These are phyloP conservation scores for Apis laboriosa DNA, from an alignment of 1,140 invertebrate species.

Conservation along the genomic window DNA sequence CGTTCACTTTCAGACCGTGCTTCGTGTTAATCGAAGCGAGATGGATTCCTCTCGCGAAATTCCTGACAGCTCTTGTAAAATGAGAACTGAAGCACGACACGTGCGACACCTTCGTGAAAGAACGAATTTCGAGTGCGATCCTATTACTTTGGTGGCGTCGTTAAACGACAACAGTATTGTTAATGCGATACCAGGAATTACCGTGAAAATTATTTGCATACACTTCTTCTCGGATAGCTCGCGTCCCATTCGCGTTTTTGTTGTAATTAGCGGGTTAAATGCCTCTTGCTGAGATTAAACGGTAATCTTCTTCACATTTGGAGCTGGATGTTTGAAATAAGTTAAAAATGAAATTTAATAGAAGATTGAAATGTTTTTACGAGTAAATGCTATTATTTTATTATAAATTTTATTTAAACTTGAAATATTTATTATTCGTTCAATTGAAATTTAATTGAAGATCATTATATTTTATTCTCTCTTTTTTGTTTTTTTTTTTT, in stretches of 20 bases:
- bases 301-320: background rate
- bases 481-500: too few relatives aligned
- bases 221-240: background rate
- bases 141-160: constrained; percentile 41
- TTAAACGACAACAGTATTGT: constrained; percentile 44
- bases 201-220: constrained; percentile 28
- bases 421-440: too few relatives aligned
- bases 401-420: too few relatives aligned
- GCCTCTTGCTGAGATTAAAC: background rate
- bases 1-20: constrained; percentile 15
- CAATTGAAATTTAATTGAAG: too few relatives aligned
- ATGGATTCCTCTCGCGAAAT: constrained; percentile 49
- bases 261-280: constrained; percentile 16
- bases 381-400: too few relatives aligned
- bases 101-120: constrained; percentile 40
- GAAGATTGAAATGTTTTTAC: background rate
- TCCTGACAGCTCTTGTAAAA: constrained; percentile 55
- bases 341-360: too few relatives aligned
- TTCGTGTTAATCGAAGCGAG: constrained; percentile 35
- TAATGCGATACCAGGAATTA: constrained; percentile 33
- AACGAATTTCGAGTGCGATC: constrained; percentile 54
- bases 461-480: too few relatives aligned
- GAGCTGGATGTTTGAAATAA: too few relatives aligned
- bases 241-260: constrained; percentile 16
- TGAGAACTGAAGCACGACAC: background rate